Evolutionary conservation across 2,888 invertebrate genomes (phyloP).

Genomic region (Drosophila pegasa): DNA sequence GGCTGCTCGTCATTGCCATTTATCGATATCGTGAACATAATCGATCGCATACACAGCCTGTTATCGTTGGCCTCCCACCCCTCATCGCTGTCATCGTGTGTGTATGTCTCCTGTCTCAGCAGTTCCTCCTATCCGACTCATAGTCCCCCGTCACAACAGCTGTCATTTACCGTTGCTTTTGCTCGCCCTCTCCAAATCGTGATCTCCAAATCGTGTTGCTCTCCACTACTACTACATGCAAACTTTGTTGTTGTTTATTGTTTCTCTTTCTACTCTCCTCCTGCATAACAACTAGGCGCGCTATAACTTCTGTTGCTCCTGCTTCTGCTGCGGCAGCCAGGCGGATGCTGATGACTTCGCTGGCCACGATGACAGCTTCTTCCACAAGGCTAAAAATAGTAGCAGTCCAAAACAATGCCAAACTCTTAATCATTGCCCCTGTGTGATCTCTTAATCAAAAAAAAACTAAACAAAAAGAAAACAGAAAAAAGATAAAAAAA

Average conservation of each 20-base stretch:
- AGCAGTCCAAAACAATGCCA: slow-evolving; percentile 44
- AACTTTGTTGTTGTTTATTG: slow-evolving; percentile 76
- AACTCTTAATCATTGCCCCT: slow-evolving; percentile 63
- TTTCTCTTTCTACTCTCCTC: slow-evolving; percentile 69
- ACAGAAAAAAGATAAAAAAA: slow-evolving; percentile 1
- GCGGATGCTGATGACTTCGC: slow-evolving; percentile 49
- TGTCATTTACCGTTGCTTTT: slow-evolving; percentile 44
- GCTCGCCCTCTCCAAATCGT: slow-evolving; percentile 13
- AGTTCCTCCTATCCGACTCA: slow-evolving; percentile 12
- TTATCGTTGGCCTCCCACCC: slow-evolving; percentile 10
- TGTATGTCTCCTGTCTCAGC: slow-evolving; percentile 34
- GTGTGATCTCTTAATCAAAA: slow-evolving; percentile 65
- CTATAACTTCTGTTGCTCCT: slow-evolving; percentile 77
- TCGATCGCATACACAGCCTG: slow-evolving; percentile 11
- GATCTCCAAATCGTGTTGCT: slow-evolving; percentile 40
- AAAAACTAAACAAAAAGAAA: slow-evolving; percentile 11
- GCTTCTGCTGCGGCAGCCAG: slow-evolving; percentile 51
- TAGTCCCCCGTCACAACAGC: slow-evolving; percentile 19
- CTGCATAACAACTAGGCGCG: slow-evolving; percentile 74
- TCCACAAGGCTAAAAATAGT: slow-evolving; percentile 40
- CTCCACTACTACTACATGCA: slow-evolving; percentile 68
- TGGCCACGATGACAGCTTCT: slow-evolving; percentile 45
- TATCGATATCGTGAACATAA: slow-evolving; percentile 30
- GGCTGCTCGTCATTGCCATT: slow-evolving; percentile 30
- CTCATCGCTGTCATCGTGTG: slow-evolving; percentile 21